Base-by-base conservation (phyloP, 1,140 invertebrate genomes). In the Caerostris darwini region DNA sequence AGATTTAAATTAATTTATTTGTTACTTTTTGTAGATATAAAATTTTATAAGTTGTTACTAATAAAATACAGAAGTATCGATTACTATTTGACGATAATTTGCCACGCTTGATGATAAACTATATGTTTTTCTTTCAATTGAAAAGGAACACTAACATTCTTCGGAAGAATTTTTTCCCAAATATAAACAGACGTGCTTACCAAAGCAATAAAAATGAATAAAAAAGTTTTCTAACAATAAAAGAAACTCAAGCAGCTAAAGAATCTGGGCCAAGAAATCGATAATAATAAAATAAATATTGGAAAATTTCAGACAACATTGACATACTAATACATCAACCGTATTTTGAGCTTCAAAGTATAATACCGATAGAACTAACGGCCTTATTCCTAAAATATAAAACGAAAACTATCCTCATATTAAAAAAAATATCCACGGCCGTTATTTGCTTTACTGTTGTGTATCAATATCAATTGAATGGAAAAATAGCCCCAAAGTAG, bases 271-370 rank as follows among this genome's bases (percentile, higher is more conserved):
- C 71, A 77, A 77, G 34, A 77, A 77, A 77, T 77, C 71, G 71
- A 77, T 77, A 50, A 77, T 77, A 53, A 77, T 77, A 77, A 77
- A 77, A 77, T 77, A 77, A 77, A 34, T 77, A 77, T 77, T 34
- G 69, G 69, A 77, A 77, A 77, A 53, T 77, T 71, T 77, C 71
- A 77, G 71, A 77, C 50, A 77, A 17, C 71, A 77, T 77, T 77
- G 71, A 77, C 71, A 77, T 77, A 77, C 10, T 77, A 34, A 77
- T 77, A 77, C 71, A 77, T 77, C 71, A 77, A 50, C 50, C 7
- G 0, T 50, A 34, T 53, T 77, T 53, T 53, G 71, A 77, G 71
- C 34, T 53, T 8, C 34, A 53, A 77, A 77, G 10, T 77, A 77
- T 5, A 77, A 77, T 50, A 53, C 50, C 53, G 4, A 12, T 50